A percentile compares a stretch with the other conserved stretches of the same genome.
Evolutionary conservation across 2,797 vertebrate species (phyloP).

Genomic region (Eidolon dupreanum): DNA sequence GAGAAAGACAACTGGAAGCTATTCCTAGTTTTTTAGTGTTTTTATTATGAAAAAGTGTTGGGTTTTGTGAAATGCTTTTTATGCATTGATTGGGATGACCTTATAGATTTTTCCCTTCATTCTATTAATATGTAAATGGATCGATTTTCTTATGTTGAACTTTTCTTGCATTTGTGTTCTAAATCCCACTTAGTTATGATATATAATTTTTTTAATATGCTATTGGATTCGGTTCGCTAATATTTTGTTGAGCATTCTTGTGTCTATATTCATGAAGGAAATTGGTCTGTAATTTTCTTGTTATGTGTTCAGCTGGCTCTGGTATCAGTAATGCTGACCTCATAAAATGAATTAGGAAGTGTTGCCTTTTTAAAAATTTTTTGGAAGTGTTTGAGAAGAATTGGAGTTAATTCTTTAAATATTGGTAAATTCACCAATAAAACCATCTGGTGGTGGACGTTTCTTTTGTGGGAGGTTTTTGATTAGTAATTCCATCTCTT

Average conservation of each 20-base stretch:
- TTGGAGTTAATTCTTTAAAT: constrained; percentile 14
- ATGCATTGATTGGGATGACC: background rate
- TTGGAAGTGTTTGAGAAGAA: constrained; percentile 1
- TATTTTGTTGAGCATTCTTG: constrained; percentile 2
- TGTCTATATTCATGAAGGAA: background rate
- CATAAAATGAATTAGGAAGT: background rate
- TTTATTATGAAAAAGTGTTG: constrained; percentile 2
- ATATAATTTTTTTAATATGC: background rate
- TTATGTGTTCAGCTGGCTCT: background rate
- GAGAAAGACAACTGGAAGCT: background rate
- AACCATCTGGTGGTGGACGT: background rate
- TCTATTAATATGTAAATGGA: background rate
- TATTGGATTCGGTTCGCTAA: background rate
- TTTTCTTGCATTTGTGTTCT: background rate
- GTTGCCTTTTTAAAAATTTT: background rate
- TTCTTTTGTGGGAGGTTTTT: background rate
- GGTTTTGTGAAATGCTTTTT: background rate
- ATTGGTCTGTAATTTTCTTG: background rate
- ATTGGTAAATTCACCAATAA: background rate
- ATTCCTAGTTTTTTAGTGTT: background rate
- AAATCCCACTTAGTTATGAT: background rate
- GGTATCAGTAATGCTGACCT: background rate
- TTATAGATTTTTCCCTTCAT: background rate
- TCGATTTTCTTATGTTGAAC: background rate
- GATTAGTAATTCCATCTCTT: background rate